Percentiles rank a stretch among this genome's conserved stretches.
phyloP scores from a whole-genome alignment of 2,797 vertebrate species.

The Pygocentrus nattereri region DNA sequence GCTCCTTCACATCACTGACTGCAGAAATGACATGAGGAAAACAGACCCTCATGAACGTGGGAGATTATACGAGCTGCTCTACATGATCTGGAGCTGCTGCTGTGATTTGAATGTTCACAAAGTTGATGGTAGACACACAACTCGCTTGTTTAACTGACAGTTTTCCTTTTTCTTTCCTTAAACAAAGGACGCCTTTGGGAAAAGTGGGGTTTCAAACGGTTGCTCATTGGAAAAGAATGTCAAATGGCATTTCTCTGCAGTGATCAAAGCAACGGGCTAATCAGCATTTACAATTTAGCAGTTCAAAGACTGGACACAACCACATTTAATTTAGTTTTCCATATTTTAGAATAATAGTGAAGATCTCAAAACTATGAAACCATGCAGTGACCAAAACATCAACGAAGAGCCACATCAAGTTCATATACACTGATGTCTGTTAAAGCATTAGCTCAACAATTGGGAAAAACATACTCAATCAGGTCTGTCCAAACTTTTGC shows the following conservation, averaged over 20 bases:
- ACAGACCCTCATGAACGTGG: constrained; percentile 32
- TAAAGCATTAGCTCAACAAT: too few relatives aligned
- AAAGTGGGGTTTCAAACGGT: background rate
- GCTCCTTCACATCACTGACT: constrained; percentile 47
- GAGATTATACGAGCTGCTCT: constrained; percentile 32
- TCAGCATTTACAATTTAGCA: too few relatives aligned
- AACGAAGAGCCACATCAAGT: too few relatives aligned
- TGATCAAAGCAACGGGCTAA: background rate
- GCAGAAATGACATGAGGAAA: constrained; percentile 43
- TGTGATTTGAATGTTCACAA: constrained; percentile 31
- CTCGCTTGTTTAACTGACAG: background rate
- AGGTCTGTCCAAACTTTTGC: too few relatives aligned
- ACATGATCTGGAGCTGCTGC: constrained; percentile 30
- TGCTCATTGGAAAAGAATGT: background rate
- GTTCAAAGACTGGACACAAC: too few relatives aligned
- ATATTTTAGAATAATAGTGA: too few relatives aligned
- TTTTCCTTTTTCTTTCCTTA: background rate
- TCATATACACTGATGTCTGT: too few relatives aligned
- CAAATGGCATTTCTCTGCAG: background rate
- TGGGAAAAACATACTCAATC: too few relatives aligned
- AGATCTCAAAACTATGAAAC: too few relatives aligned
- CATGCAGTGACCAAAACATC: too few relatives aligned
- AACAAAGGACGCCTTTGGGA: background rate
- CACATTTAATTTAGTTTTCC: too few relatives aligned
- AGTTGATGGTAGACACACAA: background rate